These are phyloP conservation scores for Sinella curviseta DNA, from an alignment of 1,140 invertebrate genomes.

Conservation along the genomic window DNA sequence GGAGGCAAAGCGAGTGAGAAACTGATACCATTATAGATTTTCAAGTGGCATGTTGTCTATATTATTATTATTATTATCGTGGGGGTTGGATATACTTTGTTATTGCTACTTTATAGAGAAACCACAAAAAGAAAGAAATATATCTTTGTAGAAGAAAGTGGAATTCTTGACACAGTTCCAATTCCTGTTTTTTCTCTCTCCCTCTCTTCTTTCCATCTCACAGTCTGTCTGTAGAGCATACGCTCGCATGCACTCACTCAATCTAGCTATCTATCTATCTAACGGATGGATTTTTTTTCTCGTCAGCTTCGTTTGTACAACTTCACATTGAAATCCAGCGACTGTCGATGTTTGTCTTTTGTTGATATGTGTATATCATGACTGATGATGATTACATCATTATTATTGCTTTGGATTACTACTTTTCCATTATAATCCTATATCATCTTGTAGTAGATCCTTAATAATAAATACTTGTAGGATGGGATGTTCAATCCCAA, in stretches of 20 bases:
- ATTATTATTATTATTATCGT: neutral
- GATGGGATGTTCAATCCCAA: no score
- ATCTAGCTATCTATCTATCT: conserved; percentile 7
- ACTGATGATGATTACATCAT: conserved; percentile 5
- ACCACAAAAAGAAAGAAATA: conserved; percentile 21
- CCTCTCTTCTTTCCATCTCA: neutral
- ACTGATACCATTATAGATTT: neutral
- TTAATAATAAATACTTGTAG: no score
- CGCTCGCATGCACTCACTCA: conserved; percentile 6
- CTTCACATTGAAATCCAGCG: conserved; percentile 17
- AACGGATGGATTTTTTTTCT: neutral
- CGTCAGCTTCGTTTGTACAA: neutral
- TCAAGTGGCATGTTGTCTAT: neutral
- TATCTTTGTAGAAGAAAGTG: neutral
- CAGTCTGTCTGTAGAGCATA: no score
- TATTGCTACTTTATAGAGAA: neutral
- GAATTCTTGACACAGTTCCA: conserved; percentile 19
- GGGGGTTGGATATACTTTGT: no score
- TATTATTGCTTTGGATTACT: no score
- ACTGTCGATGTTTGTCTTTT: neutral
- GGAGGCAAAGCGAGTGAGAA: neutral
- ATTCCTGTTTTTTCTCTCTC: conserved; percentile 13
- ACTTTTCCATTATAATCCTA: no score
- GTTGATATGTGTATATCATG: neutral
- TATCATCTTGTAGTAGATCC: no score